phyloP scores from a whole-genome alignment of 2,797 vertebrate species.

The Cottoperca gobio region DNA sequence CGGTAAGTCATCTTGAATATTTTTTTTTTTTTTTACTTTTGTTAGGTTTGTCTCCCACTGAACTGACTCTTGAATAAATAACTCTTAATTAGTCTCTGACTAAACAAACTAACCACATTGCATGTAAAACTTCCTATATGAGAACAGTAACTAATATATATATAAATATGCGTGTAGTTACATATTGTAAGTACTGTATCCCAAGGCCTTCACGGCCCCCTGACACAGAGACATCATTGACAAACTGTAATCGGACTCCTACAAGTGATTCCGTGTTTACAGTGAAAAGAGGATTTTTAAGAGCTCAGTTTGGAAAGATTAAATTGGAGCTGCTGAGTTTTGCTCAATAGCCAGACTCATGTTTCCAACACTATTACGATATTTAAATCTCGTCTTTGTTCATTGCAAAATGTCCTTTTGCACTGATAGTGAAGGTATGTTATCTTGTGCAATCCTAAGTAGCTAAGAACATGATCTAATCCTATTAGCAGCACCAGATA shows the following conservation, averaged over 20 bases:
- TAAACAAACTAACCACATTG: background rate
- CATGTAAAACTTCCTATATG: background rate
- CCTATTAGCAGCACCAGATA: background rate
- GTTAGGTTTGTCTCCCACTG: background rate
- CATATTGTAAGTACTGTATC: background rate
- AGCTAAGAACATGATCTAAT: background rate
- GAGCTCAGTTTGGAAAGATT: background rate
- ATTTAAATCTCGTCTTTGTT: background rate
- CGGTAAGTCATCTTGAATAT: constrained; percentile 4
- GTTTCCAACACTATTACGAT: constrained; percentile 4
- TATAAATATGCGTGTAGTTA: background rate
- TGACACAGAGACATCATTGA: no score
- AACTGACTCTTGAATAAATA: constrained; percentile 1
- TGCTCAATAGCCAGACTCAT: background rate
- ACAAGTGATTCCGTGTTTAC: no score
- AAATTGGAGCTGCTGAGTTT: background rate
- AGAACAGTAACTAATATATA: background rate
- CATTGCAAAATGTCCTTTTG: constrained; percentile 20
- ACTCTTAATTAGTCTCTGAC: constrained; percentile 4
- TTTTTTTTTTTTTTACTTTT: constrained; percentile 10
- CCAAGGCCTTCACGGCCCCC: background rate
- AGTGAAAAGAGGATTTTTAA: background rate
- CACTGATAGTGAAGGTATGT: background rate
- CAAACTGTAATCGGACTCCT: background rate
- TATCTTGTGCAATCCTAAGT: constrained; percentile 22